A percentile compares a stretch with the other conserved stretches of the same genome.
These are phyloP conservation scores for Lasioglossum leucozonium DNA, from an alignment of 2,888 invertebrate genomes.

Conservation along the genomic window DNA sequence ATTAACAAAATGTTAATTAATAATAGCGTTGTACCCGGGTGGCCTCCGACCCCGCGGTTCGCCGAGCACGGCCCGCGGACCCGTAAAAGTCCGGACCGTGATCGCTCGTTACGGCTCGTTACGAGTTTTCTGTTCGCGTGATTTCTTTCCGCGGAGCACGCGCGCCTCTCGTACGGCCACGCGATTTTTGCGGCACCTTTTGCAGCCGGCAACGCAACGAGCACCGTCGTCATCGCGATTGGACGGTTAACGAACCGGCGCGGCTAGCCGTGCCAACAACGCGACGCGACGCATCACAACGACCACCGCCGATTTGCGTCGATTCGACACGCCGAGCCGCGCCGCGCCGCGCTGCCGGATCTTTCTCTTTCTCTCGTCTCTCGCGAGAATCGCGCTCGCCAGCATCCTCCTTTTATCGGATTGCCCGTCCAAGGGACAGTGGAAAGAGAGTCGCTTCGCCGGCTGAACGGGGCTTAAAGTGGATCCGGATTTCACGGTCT, in stretches of 20 bases:
- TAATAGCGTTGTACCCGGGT: constrained; percentile 69
- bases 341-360: too few species aligned
- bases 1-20: constrained; percentile 81
- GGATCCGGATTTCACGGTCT: constrained; percentile 75
- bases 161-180: constrained; percentile 23
- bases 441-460: constrained; percentile 61
- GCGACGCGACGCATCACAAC: constrained; percentile 41
- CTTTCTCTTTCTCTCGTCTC: constrained; percentile 53
- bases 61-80: background rate
- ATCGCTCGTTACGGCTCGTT: constrained; percentile 18
- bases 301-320: constrained; percentile 34
- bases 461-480: constrained; percentile 66
- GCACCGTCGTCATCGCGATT: constrained; percentile 67
- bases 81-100: background rate
- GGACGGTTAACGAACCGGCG: constrained; percentile 74
- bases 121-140: constrained; percentile 13
- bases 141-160: constrained; percentile 25
- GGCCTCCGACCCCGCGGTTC: constrained; percentile 20
- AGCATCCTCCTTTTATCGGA: constrained; percentile 74
- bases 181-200: constrained; percentile 68
- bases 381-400: constrained; percentile 69
- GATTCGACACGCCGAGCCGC: constrained; percentile 76
- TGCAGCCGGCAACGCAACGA: constrained; percentile 41
- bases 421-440: constrained; percentile 60
- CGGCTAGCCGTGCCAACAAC: constrained; percentile 58